A percentile compares a stretch with the other conserved stretches of the same genome.
phyloP scores from a whole-genome alignment of 2,888 invertebrate genomes.

The Hemaris fuciformis region DNA sequence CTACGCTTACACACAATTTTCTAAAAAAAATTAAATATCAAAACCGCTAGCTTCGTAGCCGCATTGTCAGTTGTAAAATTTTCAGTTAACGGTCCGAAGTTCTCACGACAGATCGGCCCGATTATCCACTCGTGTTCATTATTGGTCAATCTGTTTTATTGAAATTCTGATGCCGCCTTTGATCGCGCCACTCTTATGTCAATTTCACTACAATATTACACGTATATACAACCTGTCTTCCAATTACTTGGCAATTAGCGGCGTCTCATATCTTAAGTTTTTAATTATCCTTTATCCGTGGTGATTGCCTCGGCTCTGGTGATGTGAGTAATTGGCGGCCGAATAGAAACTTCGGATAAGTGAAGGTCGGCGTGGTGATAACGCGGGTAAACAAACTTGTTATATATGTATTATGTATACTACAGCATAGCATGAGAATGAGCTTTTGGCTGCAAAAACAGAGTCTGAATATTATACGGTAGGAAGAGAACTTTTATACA shows the following conservation, averaged over 20 bases:
- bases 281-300: conserved; percentile 5
- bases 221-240: conserved; percentile 32
- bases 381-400: no score
- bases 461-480: no score
- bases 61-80: conserved; percentile 67
- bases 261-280: conserved; percentile 17
- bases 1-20: no score
- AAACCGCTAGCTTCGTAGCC: conserved; percentile 43
- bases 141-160: conserved; percentile 78
- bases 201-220: conserved; percentile 58
- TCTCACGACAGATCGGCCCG: conserved; percentile 77
- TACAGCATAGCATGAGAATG: no score
- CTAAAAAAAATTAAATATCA: no score
- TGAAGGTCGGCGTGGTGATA: neutral
- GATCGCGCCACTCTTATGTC: conserved; percentile 60
- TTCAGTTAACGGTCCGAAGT: conserved; percentile 64
- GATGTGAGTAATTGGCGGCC: neutral
- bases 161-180: conserved; percentile 68
- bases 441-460: no score
- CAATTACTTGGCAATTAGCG: conserved; percentile 52
- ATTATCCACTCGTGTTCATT: conserved; percentile 69
- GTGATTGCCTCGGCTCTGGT: neutral
- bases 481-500: no score
- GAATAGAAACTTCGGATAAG: neutral
- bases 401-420: no score